These are phyloP conservation scores for Darevskia mixta DNA, from an alignment of 2,797 vertebrate genomes.

Conservation along the genomic window DNA sequence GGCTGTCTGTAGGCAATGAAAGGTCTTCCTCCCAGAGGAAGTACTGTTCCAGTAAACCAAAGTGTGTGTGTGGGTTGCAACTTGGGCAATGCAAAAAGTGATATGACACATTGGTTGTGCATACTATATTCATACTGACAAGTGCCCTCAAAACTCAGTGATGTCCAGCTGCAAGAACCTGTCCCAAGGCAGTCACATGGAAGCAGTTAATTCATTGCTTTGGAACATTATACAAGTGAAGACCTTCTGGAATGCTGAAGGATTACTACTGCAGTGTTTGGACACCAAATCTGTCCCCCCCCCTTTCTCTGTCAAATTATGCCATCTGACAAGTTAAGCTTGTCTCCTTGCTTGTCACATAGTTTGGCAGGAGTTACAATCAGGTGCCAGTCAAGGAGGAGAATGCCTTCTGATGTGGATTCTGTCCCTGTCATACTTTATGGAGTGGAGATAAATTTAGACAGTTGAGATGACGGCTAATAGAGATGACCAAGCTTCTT, in stretches of 20 bases:
- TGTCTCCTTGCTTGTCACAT: not conserved
- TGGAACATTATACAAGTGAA: conserved; percentile 19
- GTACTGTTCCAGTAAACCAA: no score
- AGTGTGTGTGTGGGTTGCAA: not conserved
- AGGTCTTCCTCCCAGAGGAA: no score
- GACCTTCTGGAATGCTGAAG: conserved; percentile 14
- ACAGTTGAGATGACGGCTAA: conserved; percentile 14
- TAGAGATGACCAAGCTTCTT: conserved; percentile 21
- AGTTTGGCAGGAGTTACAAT: not conserved
- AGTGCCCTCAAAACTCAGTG: not conserved
- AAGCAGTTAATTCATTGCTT: not conserved
- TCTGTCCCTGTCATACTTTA: not conserved
- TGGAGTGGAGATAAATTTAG: not conserved
- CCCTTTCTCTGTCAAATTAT: not conserved
- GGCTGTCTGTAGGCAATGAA: no score
- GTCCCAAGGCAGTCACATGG: not conserved
- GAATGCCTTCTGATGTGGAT: conserved; percentile 1
- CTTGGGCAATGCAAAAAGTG: not conserved
- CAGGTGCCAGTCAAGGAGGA: not conserved
- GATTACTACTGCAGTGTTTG: conserved; percentile 16
- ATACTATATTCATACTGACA: not conserved
- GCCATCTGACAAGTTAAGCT: not conserved
- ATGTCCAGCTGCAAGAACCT: not conserved
- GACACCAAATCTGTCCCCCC: not conserved
- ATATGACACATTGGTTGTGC: not conserved